Evolutionary conservation across 2,888 invertebrate genomes (phyloP).

Genomic region (Tetheella fluctuosa): DNA sequence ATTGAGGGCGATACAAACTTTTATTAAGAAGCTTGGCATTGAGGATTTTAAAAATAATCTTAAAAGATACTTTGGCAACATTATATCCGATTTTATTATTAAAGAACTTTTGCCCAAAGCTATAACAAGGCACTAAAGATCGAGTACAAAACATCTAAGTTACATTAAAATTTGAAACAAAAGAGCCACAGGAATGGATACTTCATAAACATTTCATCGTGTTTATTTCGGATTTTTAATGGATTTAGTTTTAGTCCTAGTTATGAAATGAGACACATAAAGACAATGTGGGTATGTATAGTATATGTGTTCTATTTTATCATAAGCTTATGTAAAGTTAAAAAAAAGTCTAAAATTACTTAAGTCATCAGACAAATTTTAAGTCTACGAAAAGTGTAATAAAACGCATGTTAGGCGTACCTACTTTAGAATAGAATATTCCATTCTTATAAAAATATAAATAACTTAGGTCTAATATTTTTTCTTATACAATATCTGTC

Average conservation of each 20-base stretch:
- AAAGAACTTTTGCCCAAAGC: background rate
- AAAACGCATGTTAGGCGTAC: too few species aligned
- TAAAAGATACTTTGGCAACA: background rate
- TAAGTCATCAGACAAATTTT: too few species aligned
- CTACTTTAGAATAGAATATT: too few species aligned
- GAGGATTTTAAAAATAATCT: background rate
- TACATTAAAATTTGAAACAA: constrained; percentile 6
- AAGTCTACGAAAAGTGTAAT: too few species aligned
- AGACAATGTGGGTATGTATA: too few species aligned
- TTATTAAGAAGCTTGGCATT: background rate
- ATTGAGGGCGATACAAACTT: background rate
- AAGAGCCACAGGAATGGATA: background rate
- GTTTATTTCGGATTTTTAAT: constrained; percentile 2
- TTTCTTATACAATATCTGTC: too few species aligned
- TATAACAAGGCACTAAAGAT: background rate
- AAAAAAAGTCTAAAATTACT: too few species aligned
- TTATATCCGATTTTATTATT: background rate
- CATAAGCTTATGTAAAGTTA: too few species aligned
- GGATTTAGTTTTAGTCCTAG: background rate
- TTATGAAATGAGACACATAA: background rate
- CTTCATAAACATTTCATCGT: background rate
- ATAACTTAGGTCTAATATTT: background rate
- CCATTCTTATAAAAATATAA: too few species aligned
- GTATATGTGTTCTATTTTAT: too few species aligned
- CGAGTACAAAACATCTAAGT: background rate